A percentile compares a stretch with the other conserved stretches of the same genome.
These are phyloP conservation scores for Tachystola acroxantha DNA, from an alignment of 2,888 invertebrate genomes.

Conservation along the genomic window DNA sequence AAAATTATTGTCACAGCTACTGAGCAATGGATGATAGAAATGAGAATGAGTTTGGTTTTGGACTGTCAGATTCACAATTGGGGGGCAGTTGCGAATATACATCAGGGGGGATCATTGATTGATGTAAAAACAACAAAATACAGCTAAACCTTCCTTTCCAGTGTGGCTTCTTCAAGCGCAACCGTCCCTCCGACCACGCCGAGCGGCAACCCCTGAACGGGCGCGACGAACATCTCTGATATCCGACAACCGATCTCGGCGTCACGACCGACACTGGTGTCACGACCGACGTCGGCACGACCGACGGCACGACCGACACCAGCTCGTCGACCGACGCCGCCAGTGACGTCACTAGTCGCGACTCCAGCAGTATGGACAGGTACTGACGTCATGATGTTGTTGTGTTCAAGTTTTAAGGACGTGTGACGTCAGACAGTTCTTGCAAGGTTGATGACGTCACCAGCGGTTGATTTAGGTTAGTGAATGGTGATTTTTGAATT, in stretches of 20 bases:
- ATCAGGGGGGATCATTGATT: too few species aligned
- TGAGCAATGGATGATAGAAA: too few species aligned
- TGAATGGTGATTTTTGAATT: constrained; percentile 1
- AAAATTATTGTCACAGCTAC: too few species aligned
- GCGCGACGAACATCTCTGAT: constrained; percentile 88
- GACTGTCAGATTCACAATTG: too few species aligned
- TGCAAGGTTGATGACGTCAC: constrained; percentile 9
- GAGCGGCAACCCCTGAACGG: constrained; percentile 92
- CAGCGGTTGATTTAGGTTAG: constrained; percentile 8
- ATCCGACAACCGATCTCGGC: constrained; percentile 49
- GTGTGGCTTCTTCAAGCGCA: constrained; percentile 96
- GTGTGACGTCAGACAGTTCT: too few species aligned
- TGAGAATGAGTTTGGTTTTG: too few species aligned
- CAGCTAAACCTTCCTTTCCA: constrained; percentile 63
- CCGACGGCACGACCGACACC: constrained; percentile 24
- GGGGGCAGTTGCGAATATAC: too few species aligned
- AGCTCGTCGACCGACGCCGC: constrained; percentile 62
- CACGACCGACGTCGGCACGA: constrained; percentile 30
- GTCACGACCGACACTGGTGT: constrained; percentile 43
- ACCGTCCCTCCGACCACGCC: constrained; percentile 88
- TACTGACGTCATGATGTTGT: constrained; percentile 42
- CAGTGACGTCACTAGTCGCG: constrained; percentile 68
- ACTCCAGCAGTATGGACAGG: constrained; percentile 61
- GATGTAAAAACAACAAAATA: too few species aligned
- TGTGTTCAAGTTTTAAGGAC: constrained; percentile 34